Conservation (phyloP, 2,888 invertebrate genomes). For the Amphipoea oculea region DNA sequence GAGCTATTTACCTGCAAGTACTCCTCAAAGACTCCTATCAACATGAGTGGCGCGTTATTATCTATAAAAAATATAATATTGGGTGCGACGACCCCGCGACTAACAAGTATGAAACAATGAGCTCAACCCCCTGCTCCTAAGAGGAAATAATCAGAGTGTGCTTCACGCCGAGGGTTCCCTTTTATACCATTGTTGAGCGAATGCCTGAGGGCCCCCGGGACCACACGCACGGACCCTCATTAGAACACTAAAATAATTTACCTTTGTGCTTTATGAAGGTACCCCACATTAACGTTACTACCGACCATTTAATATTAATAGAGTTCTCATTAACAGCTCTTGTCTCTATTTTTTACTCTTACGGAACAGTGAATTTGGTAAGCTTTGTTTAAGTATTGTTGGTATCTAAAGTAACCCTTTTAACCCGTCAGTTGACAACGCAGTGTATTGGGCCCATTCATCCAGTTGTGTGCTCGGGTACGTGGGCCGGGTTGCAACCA, state of each 20-base stretch:
- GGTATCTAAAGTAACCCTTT: conserved; percentile 13
- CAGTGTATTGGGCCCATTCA: conserved; percentile 32
- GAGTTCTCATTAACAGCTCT: conserved; percentile 53
- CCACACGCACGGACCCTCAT: conserved; percentile 76
- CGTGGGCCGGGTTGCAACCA: conserved; percentile 20
- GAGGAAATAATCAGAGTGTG: conserved; percentile 83
- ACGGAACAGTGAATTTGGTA: conserved; percentile 16
- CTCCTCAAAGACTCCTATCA: conserved; percentile 59
- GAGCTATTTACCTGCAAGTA: conserved; percentile 47
- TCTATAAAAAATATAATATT: conserved; percentile 56
- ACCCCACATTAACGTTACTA: conserved; percentile 60
- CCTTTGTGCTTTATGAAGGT: conserved; percentile 69
- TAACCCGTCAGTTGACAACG: conserved; percentile 9
- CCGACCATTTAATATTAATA: conserved; percentile 66
- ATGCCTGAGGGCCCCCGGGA: conserved; percentile 64
- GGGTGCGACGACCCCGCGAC: conserved; percentile 76
- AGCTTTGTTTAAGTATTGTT: conserved; percentile 14
- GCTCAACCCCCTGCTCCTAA: conserved; percentile 73
- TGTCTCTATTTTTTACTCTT: conserved; percentile 24
- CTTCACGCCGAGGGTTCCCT: conserved; percentile 74
- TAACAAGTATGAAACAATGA: conserved; percentile 78
- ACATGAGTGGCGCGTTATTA: conserved; percentile 51
- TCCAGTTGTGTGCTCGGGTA: conserved; percentile 31
- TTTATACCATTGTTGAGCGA: conserved; percentile 75
- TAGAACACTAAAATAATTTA: conserved; percentile 80